phyloP scores from a whole-genome alignment of 2,797 vertebrate species.

The Gallirallus australis region DNA sequence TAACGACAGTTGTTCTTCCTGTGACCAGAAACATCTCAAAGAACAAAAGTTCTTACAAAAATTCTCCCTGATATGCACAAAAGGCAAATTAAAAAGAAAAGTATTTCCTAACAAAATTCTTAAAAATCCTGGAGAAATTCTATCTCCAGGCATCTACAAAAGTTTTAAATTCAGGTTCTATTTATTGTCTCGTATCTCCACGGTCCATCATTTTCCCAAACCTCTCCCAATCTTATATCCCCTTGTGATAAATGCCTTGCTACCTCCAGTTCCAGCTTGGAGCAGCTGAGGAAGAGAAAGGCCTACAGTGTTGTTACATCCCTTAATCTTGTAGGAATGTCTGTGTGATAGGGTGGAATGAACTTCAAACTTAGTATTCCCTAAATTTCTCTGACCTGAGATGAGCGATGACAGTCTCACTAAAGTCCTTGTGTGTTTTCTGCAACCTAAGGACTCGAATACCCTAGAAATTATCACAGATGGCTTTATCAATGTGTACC shows the following conservation, averaged over 20 bases:
- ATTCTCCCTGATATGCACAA: not conserved
- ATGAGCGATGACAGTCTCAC: not conserved
- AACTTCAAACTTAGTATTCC: not conserved
- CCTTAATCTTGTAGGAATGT: not conserved
- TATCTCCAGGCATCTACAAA: not conserved
- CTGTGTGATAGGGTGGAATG: not conserved
- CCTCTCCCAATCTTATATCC: not conserved
- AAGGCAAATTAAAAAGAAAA: not conserved
- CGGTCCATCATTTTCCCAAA: not conserved
- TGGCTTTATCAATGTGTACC: not conserved
- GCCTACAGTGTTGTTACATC: not conserved
- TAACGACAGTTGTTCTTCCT: not conserved
- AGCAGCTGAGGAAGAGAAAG: not conserved
- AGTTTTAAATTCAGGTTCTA: not conserved
- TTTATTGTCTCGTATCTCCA: not conserved
- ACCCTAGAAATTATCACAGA: not conserved
- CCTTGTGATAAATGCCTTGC: not conserved
- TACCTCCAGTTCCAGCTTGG: not conserved
- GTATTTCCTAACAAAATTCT: not conserved
- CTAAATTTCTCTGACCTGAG: not conserved
- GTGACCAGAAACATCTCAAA: not conserved
- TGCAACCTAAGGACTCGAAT: not conserved
- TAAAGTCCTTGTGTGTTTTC: not conserved
- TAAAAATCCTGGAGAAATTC: not conserved
- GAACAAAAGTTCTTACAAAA: not conserved